These are phyloP conservation scores for Aphelenchoides avenae DNA, from an alignment of 1,140 invertebrate genomes.

Conservation along the genomic window DNA sequence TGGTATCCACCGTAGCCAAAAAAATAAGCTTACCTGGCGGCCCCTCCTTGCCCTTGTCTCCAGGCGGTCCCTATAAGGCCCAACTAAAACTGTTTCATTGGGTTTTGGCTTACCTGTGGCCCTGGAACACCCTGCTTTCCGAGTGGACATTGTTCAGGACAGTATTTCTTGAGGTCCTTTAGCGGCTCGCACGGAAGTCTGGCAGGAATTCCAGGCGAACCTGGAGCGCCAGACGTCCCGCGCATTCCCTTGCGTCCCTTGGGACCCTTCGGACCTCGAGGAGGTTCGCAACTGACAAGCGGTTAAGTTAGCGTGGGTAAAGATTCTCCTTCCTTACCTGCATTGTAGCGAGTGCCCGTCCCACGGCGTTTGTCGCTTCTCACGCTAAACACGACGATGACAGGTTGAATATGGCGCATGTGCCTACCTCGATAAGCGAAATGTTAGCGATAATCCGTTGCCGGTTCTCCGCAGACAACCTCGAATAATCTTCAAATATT, in stretches of 20 bases:
- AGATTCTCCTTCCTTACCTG: too few species aligned
- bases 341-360: too few species aligned
- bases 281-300: slow-evolving; percentile 36
- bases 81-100: neutral
- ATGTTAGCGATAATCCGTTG: too few species aligned
- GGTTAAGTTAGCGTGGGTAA: too few species aligned
- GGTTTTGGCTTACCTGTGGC: slow-evolving; percentile 24
- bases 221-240: slow-evolving; percentile 32
- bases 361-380: too few species aligned
- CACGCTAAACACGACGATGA: too few species aligned
- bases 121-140: slow-evolving; percentile 33
- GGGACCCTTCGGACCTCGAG: slow-evolving; percentile 14
- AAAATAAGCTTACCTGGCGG: slow-evolving; percentile 26
- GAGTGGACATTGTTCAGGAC: slow-evolving; percentile 41
- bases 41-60: slow-evolving; percentile 40
- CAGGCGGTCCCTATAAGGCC: slow-evolving; percentile 30
- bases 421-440: too few species aligned
- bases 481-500: slow-evolving; percentile 18
- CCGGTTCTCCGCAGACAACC: slow-evolving; percentile 15
- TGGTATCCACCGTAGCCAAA: too few species aligned
- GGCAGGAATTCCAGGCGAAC: slow-evolving; percentile 50
- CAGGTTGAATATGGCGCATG: too few species aligned
- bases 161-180: slow-evolving; percentile 47
- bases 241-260: slow-evolving; percentile 43
- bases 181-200: slow-evolving; percentile 44